Evolutionary conservation across 2,797 vertebrate species (phyloP).

Genomic region (Acestrorhynchus altus): DNA sequence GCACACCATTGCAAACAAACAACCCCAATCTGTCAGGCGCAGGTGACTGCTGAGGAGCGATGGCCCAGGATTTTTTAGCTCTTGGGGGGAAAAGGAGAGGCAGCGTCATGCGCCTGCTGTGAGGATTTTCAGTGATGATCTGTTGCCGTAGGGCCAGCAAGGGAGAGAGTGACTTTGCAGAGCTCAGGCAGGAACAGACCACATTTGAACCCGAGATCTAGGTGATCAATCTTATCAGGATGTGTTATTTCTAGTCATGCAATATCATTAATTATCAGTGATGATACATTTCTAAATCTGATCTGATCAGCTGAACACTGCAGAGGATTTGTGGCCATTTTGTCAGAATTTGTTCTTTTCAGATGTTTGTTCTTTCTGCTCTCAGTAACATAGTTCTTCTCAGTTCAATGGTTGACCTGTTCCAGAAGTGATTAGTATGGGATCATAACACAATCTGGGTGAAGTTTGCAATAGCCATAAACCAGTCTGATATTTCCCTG

Average conservation of each 20-base stretch:
- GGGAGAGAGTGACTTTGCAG: not conserved
- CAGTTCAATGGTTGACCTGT: too few relatives aligned
- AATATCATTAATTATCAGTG: too few relatives aligned
- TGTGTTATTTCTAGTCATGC: not conserved
- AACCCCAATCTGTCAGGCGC: constrained; percentile 54
- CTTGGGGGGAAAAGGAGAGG: not conserved
- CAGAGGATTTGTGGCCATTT: too few relatives aligned
- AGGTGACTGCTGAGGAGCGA: constrained; percentile 19
- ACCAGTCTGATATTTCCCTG: too few relatives aligned
- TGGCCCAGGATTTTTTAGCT: constrained; percentile 17
- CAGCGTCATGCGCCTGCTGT: not conserved
- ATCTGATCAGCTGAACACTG: too few relatives aligned
- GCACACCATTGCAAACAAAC: constrained; percentile 37
- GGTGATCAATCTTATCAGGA: not conserved
- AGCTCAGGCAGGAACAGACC: not conserved
- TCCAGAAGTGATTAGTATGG: too few relatives aligned
- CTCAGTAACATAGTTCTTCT: too few relatives aligned
- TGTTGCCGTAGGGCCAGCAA: not conserved
- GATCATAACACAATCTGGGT: too few relatives aligned
- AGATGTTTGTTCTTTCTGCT: too few relatives aligned
- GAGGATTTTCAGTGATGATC: not conserved
- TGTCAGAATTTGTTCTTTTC: too few relatives aligned
- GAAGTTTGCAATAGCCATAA: too few relatives aligned
- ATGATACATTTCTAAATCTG: too few relatives aligned
- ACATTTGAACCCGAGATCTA: not conserved